These are phyloP conservation scores for Myripristis jacobus DNA, from an alignment of 2,797 vertebrate genomes.

Conservation along the genomic window DNA sequence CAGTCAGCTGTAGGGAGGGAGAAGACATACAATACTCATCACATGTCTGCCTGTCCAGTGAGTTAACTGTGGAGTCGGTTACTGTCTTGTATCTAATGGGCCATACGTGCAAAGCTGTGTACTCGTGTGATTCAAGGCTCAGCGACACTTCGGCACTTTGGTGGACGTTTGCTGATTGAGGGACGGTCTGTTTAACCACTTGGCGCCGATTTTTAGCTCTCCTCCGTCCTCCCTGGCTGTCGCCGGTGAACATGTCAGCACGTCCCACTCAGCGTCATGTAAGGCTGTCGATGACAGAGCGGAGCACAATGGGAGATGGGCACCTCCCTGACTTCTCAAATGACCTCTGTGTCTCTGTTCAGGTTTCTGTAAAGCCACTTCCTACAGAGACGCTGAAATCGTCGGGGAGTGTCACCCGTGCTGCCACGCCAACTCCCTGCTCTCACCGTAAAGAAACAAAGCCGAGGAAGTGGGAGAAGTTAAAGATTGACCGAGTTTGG, in stretches of 20 bases:
- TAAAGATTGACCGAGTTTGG: background rate
- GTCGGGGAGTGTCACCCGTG: background rate
- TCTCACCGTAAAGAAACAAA: background rate
- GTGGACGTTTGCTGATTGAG: too few species aligned
- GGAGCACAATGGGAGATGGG: slow-evolving; percentile 68
- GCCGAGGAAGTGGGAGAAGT: too few species aligned
- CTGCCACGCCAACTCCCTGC: background rate
- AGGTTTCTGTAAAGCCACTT: slow-evolving; percentile 61
- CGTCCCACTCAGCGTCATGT: slow-evolving; percentile 12
- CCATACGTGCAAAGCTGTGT: too few species aligned
- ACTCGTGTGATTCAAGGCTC: too few species aligned
- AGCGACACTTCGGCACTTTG: too few species aligned
- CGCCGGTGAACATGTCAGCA: slow-evolving; percentile 41
- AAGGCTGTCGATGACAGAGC: slow-evolving; percentile 67
- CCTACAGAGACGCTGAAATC: background rate
- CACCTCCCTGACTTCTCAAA: slow-evolving; percentile 64
- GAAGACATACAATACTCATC: too few species aligned
- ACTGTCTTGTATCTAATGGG: too few species aligned
- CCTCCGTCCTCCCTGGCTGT: background rate
- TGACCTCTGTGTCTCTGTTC: slow-evolving; percentile 62
- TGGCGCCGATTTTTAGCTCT: background rate
- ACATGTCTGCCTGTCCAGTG: too few species aligned
- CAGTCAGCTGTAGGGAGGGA: too few species aligned
- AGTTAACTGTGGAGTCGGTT: too few species aligned
- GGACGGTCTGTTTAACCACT: too few species aligned